Evolutionary conservation across 2,797 vertebrate genomes (phyloP).

Genomic region (Poeciliopsis infans): DNA sequence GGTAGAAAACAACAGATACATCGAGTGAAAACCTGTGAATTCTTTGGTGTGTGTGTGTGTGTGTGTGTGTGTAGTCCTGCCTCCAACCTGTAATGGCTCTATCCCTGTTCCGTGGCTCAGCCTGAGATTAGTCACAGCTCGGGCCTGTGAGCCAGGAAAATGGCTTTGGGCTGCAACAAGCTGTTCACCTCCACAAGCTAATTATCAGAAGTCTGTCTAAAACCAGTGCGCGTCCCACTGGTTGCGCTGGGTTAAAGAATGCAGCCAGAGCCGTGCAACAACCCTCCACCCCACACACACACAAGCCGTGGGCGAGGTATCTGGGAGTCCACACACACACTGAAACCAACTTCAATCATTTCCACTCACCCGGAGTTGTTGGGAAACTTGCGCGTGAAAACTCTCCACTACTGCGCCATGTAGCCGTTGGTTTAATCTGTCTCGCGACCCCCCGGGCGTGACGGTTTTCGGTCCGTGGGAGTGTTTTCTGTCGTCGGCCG

Average conservation of each 20-base stretch:
- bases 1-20: neutral
- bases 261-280: slow-evolving; percentile 39
- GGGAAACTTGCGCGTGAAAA: slow-evolving; percentile 36
- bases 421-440: slow-evolving; percentile 5
- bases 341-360: slow-evolving; percentile 47
- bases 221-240: neutral
- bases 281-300: too few species aligned
- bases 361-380: slow-evolving; percentile 65
- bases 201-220: neutral
- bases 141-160: slow-evolving; percentile 65
- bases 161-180: slow-evolving; percentile 42
- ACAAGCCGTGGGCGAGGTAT: slow-evolving; percentile 22
- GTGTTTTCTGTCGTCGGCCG: slow-evolving; percentile 27
- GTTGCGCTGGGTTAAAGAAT: neutral
- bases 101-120: slow-evolving; percentile 47
- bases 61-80: neutral
- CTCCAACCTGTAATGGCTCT: slow-evolving; percentile 24
- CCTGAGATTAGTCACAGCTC: slow-evolving; percentile 66
- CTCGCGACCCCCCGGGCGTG: neutral
- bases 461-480: slow-evolving; percentile 8
- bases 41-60: neutral
- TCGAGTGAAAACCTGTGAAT: neutral
- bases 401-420: slow-evolving; percentile 51
- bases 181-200: slow-evolving; percentile 15
- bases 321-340: slow-evolving; percentile 15